Evolutionary conservation across 2,113 vertebrate genomes (phyloP), one percentile per base, ranked within the genome.

Genomic region (Toxotes chatareus): DNA sequence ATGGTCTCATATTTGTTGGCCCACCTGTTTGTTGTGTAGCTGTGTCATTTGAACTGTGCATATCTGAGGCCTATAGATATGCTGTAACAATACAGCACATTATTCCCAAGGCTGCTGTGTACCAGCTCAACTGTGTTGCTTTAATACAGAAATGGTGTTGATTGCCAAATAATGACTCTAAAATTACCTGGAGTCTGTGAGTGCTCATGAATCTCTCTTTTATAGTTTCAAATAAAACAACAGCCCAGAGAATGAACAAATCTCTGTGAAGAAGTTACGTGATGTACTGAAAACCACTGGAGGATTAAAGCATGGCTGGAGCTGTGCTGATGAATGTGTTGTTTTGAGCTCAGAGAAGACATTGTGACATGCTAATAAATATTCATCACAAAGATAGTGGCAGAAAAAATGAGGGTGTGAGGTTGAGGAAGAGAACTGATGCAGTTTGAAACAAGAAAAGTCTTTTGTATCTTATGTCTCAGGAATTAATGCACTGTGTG

Each of bases 361-460:
- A 55, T 47, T 69, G 53, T 84, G 81, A 86, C 88, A 86, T 73
- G 61, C 79, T 77, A 64, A 88, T 90, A 83, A 82, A 91, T 87
- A 91, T 86, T 84, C 78, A 91, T 87, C 71, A 68, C 51, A 69
- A 60, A 80, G 73, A 83, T 59, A 60, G 62, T 51, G 42, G 1
- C 44, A 61, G 79, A 56, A 65, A 75, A 62, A 66, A 31, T 36
- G 57, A 76, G 55, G 47, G 42, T 17, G 79, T 23, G 72, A 66
- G 59, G 38, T 31, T 27, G 60, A 78, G 80, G 56, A 61, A 60
- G 76, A 81, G 31, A 79, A 53, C 75, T 82, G 82, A 90, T 74
- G 84, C 74, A 69, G 47, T 73, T 66, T 51, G 27, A 16, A 73
- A 21, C 5, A 76, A 36, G 36, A 76, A 76, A 82, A 62, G 34